Evolutionary conservation across 2,888 invertebrate species (phyloP), one percentile per base, ranked within the genome.

Genomic region (Erannis defoliaria): DNA sequence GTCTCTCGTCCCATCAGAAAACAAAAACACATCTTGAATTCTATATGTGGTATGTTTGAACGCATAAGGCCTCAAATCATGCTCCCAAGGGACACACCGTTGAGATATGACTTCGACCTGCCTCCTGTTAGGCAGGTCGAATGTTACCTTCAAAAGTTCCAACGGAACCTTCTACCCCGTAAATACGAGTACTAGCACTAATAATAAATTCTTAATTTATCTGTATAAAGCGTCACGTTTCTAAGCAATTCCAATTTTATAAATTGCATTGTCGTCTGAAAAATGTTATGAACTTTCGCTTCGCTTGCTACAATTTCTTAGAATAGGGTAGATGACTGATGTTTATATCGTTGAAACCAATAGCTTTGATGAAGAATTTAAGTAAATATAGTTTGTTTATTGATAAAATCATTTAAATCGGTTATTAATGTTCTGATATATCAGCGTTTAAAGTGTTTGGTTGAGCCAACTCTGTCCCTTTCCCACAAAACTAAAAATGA

Each of bases 211-310:
- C 23, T 35, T 49, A 23, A 49, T 35, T 49, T 37, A 21, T 9
- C 35, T 10, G 18, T 19, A 6, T 48, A n/a, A 48, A 18, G 18
- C 12, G 5, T 33, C 3, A 19, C 8, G 6, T 33, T 33, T n/a
- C 12, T 31, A 14, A 21, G 14, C 23, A 29, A 35, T 37, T 42
- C 54, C 54, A 54, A 49, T 60, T 43, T 43, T 16, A 55, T 42
- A 55, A 60, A 55, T 55, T 60, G 54, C 48, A 54, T 48, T 19
- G 42, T 48, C 33, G 18, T 26, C 57, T 26, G 35, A 35, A 43
- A 29, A 59, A 42, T 48, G 23, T 45, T n/a, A 16, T 37, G 40
- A 23, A 33, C 46, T 38, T 46, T 5, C 40, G 42, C 18, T 46
- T n/a, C 26, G 46, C 29, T 45, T 33, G 48, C 33, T 57, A 50